phyloP scores from a whole-genome alignment of 2,888 invertebrate genomes.

The Therioaphis trifolii region DNA sequence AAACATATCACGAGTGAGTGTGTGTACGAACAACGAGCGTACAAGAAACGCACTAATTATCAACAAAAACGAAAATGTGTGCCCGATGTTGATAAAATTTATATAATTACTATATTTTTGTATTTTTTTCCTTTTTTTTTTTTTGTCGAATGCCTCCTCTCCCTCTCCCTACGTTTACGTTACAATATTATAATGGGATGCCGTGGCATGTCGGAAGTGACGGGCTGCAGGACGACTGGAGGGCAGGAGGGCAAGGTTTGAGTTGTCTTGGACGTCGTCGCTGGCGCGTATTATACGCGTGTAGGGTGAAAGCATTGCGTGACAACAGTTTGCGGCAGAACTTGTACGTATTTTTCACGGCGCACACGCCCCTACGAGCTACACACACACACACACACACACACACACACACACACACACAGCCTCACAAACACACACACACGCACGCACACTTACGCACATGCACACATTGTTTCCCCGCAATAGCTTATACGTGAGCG shows the following conservation, averaged over 20 bases:
- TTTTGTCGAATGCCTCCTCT: background rate
- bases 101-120: conserved; percentile 25
- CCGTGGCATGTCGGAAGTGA: conserved; percentile 8
- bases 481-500: too few species aligned
- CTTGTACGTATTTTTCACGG: background rate
- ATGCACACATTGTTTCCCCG: too few species aligned
- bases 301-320: conserved; percentile 6
- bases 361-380: background rate
- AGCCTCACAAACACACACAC: background rate
- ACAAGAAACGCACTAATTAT: conserved; percentile 19
- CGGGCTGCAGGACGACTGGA: too few species aligned
- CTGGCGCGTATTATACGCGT: background rate
- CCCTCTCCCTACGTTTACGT: background rate
- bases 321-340: background rate
- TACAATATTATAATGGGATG: conserved; percentile 28
- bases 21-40: background rate
- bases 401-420: background rate
- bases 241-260: background rate
- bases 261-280: conserved; percentile 28
- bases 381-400: background rate
- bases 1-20: background rate
- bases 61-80: conserved; percentile 34
- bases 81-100: conserved; percentile 45
- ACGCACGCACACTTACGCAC: too few species aligned
- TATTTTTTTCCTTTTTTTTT: background rate